phyloP scores from a whole-genome alignment of 2,888 invertebrate genomes.

The Mesorhabditis belari region DNA sequence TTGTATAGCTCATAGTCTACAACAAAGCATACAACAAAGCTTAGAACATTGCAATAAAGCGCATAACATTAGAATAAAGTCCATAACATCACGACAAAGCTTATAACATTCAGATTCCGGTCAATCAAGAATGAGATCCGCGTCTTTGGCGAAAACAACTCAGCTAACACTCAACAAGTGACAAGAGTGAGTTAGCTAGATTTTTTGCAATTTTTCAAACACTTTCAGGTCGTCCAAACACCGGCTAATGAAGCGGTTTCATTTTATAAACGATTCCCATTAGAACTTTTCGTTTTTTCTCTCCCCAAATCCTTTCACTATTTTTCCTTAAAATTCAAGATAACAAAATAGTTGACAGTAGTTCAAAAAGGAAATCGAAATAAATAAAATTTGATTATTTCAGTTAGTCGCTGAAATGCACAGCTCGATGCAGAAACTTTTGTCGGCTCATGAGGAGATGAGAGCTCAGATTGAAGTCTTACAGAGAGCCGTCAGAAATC shows the following conservation, averaged over 20 bases:
- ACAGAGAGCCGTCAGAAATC: conserved; percentile 48
- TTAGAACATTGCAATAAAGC: too few species aligned
- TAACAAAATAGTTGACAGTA: too few species aligned
- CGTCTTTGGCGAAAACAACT: conserved; percentile 45
- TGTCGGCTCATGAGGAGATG: conserved; percentile 50
- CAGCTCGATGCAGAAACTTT: conserved; percentile 46
- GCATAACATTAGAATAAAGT: too few species aligned
- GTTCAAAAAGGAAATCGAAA: not conserved
- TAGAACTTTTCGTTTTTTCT: too few species aligned
- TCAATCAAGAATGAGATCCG: conserved; percentile 51
- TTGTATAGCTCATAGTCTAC: too few species aligned
- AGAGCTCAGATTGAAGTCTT: conserved; percentile 50
- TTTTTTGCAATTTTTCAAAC: not conserved
- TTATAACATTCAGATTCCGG: conserved; percentile 50
- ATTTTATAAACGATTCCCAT: too few species aligned
- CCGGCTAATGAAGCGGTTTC: too few species aligned
- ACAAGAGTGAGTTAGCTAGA: conserved; percentile 25
- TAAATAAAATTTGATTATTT: conserved; percentile 4
- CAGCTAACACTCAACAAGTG: conserved; percentile 44
- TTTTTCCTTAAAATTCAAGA: too few species aligned
- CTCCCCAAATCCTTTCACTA: too few species aligned
- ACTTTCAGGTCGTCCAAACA: too few species aligned
- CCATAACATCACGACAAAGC: too few species aligned
- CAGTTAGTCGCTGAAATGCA: conserved; percentile 51
- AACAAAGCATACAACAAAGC: too few species aligned